Percentiles rank a stretch among this genome's conserved stretches.
Evolutionary conservation across 1,140 invertebrate genomes (phyloP).

Genomic region (Oryzaephilus surinamensis): DNA sequence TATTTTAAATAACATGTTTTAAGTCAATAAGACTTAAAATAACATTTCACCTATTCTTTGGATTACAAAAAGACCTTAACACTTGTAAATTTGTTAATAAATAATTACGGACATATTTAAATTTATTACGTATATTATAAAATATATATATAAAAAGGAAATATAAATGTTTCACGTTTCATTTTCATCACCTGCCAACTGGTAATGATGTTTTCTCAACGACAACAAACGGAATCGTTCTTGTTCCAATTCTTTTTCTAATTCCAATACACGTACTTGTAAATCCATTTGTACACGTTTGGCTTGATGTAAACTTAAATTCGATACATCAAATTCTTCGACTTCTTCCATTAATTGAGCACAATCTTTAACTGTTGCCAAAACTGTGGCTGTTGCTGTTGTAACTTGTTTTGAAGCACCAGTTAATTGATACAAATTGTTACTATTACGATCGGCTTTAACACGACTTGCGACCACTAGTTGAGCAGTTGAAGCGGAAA

Average conservation of each 20-base stretch:
- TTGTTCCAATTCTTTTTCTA: slow-evolving; percentile 81
- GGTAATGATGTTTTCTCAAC: slow-evolving; percentile 87
- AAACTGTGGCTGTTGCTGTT: slow-evolving; percentile 79
- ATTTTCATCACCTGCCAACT: slow-evolving; percentile 58
- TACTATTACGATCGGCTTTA: slow-evolving; percentile 74
- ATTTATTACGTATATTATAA: neutral
- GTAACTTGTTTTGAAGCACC: slow-evolving; percentile 81
- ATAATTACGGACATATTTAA: neutral
- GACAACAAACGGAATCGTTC: slow-evolving; percentile 75
- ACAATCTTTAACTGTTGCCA: slow-evolving; percentile 85
- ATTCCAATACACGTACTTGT: slow-evolving; percentile 82
- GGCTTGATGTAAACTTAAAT: slow-evolving; percentile 84
- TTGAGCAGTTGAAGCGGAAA: slow-evolving; percentile 93
- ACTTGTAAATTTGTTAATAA: slow-evolving; percentile 10
- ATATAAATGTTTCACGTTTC: neutral
- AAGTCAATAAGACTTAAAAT: too few relatives aligned
- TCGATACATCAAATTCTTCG: slow-evolving; percentile 84
- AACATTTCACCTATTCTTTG: too few relatives aligned
- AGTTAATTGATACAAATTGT: slow-evolving; percentile 65
- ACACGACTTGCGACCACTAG: slow-evolving; percentile 91
- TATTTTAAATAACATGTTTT: too few relatives aligned
- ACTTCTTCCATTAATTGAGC: slow-evolving; percentile 73
- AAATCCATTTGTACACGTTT: slow-evolving; percentile 94
- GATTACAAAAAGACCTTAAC: slow-evolving; percentile 11
- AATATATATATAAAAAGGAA: neutral